Evolutionary conservation across 2,113 vertebrate species (phyloP).

Genomic region (Channa argus): DNA sequence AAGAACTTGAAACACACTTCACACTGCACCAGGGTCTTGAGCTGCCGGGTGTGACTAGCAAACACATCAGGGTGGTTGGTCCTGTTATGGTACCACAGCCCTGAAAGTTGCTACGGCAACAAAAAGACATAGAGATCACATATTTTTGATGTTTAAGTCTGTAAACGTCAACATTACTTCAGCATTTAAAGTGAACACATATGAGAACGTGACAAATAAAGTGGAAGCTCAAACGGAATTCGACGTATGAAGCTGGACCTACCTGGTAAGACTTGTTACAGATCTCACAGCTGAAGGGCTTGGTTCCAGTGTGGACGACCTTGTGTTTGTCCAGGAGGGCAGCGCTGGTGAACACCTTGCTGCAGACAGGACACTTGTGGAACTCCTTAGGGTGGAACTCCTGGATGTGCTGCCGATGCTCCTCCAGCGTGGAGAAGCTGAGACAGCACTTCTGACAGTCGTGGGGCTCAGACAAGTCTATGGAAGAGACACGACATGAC

Average conservation of each 20-base stretch:
- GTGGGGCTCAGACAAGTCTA: conserved; percentile 88
- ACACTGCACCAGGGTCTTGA: conserved; percentile 87
- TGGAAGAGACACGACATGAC: neutral
- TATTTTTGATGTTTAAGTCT: neutral
- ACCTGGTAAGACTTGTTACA: conserved; percentile 93
- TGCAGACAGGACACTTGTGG: conserved; percentile 88
- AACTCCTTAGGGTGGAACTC: conserved; percentile 87
- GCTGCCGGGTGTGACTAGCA: conserved; percentile 85
- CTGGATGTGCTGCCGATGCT: conserved; percentile 88
- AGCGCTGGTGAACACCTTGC: conserved; percentile 86
- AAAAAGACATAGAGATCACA: conserved; percentile 3
- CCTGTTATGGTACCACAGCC: conserved; percentile 94
- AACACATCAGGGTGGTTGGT: conserved; percentile 90
- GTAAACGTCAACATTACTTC: too few species aligned
- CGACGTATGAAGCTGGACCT: neutral
- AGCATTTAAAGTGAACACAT: neutral
- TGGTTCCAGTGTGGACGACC: conserved; percentile 83
- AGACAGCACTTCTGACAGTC: conserved; percentile 92
- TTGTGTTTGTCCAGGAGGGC: conserved; percentile 87
- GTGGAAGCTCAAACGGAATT: too few species aligned
- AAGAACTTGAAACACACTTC: conserved; percentile 89
- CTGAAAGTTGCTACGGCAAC: conserved; percentile 89
- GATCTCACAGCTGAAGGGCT: conserved; percentile 91
- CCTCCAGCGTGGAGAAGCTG: conserved; percentile 89
- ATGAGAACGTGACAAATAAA: too few species aligned